phyloP scores from a whole-genome alignment of 2,113 vertebrate species.

The Engraulis encrasicolus region DNA sequence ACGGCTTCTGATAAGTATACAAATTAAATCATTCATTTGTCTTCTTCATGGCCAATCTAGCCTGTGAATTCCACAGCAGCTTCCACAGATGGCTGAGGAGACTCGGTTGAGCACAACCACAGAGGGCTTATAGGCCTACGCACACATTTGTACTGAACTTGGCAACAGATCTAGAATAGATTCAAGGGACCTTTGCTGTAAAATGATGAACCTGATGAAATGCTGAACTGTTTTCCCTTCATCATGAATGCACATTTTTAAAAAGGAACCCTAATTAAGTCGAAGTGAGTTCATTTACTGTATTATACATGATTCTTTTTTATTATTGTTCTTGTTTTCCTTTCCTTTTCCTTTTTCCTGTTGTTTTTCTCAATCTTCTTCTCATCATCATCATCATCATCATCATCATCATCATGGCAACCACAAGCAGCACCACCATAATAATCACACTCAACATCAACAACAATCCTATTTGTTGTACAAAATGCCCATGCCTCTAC shows the following conservation, averaged over 20 bases:
- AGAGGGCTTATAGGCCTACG: conserved; percentile 67
- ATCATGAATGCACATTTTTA: no score
- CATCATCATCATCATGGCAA: no score
- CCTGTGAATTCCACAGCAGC: conserved; percentile 50
- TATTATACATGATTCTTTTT: neutral
- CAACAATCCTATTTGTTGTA: no score
- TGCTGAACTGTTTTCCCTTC: no score
- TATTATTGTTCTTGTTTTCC: conserved; percentile 30
- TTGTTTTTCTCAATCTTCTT: neutral
- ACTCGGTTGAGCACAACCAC: conserved; percentile 72
- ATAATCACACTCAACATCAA: no score
- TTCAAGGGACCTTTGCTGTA: conserved; percentile 65
- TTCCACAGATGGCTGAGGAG: conserved; percentile 61
- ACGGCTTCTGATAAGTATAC: conserved; percentile 69
- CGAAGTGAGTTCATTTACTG: no score
- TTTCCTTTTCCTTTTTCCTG: conserved; percentile 51
- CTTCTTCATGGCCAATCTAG: conserved; percentile 56
- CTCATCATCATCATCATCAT: no score
- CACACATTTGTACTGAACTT: conserved; percentile 63
- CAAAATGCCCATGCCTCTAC: neutral
- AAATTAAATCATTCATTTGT: conserved; percentile 75
- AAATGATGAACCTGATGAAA: no score
- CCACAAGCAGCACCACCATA: no score
- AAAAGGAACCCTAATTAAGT: no score
- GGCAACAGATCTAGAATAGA: conserved; percentile 58